Percentiles rank a stretch among this genome's conserved stretches.
These are phyloP conservation scores for Thomomys bottae DNA, from an alignment of 2,113 vertebrate species.

Conservation along the genomic window DNA sequence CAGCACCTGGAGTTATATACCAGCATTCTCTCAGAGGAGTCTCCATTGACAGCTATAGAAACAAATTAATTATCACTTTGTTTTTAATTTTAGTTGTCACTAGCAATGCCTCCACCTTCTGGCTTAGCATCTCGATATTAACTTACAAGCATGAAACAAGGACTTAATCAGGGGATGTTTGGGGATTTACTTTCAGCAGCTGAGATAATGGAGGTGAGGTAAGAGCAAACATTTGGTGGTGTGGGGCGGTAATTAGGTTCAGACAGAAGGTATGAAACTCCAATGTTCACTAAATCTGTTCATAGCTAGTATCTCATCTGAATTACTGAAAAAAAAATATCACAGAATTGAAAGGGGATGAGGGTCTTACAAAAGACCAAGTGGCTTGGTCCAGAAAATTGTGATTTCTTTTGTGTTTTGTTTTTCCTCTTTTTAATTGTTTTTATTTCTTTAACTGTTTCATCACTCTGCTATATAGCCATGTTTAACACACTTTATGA, in stretches of 20 bases:
- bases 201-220: conserved; percentile 73
- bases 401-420: neutral
- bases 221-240: conserved; percentile 71
- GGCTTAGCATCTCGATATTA: conserved; percentile 69
- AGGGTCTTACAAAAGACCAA: neutral
- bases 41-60: conserved; percentile 48
- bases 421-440: neutral
- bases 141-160: conserved; percentile 64
- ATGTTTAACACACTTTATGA: neutral
- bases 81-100: conserved; percentile 70
- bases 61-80: conserved; percentile 74
- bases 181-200: conserved; percentile 66
- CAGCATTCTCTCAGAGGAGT: conserved; percentile 1
- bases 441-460: neutral
- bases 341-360: neutral
- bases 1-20: neutral
- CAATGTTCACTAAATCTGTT: conserved; percentile 38
- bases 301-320: conserved; percentile 51
- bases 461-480: neutral
- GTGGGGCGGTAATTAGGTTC: conserved; percentile 53
- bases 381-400: neutral
- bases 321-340: conserved; percentile 34
- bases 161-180: conserved; percentile 66
- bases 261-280: conserved; percentile 54
- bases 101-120: conserved; percentile 61